These are phyloP conservation scores for Cantharis nigra DNA, from an alignment of 2,888 invertebrate species.

Conservation along the genomic window DNA sequence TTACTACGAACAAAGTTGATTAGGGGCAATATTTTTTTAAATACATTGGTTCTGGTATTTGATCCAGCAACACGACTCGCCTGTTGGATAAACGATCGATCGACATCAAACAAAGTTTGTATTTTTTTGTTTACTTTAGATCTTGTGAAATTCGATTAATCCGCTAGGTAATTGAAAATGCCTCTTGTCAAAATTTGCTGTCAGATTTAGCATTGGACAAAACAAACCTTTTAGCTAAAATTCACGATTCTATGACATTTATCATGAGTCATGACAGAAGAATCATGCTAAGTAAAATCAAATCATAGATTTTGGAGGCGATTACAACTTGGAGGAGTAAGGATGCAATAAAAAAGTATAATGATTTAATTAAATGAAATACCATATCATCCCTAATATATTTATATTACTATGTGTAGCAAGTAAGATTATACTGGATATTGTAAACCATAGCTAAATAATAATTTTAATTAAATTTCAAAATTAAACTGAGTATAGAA, in stretches of 20 bases:
- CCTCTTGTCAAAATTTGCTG: conserved; percentile 4
- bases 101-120: background rate
- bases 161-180: background rate
- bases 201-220: conserved; percentile 25
- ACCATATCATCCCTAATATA: too few relatives aligned
- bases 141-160: background rate
- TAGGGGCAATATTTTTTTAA: too few relatives aligned
- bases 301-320: conserved; percentile 9
- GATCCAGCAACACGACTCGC: background rate
- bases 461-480: background rate
- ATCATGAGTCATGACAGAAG: conserved; percentile 32
- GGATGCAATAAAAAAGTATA: background rate
- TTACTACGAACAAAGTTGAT: too few relatives aligned
- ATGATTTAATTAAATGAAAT: background rate
- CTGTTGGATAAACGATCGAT: background rate
- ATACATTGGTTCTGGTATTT: too few relatives aligned
- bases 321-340: background rate
- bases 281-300: conserved; percentile 21
- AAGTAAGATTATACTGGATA: background rate
- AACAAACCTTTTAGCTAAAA: conserved; percentile 28
- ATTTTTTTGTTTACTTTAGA: background rate
- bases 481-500: background rate
- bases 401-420: too few relatives aligned
- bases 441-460: background rate
- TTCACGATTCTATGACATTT: conserved; percentile 32